These are phyloP conservation scores for Atrichornis clamosus DNA, from an alignment of 2,113 vertebrate genomes.

Conservation along the genomic window DNA sequence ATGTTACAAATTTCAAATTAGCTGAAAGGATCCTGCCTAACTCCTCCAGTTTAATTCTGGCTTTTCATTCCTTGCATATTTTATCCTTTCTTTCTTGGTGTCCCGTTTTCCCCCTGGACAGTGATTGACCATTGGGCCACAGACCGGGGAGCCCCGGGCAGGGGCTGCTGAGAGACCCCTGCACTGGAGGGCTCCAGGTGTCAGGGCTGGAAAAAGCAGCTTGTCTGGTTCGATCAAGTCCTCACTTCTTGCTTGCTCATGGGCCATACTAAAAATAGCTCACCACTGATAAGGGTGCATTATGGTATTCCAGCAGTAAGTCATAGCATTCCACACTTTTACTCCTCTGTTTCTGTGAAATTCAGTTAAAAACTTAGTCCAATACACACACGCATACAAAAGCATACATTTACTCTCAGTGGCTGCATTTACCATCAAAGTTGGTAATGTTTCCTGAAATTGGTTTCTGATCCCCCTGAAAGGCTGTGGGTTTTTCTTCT, in stretches of 20 bases:
- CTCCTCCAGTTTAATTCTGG: neutral
- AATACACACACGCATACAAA: neutral
- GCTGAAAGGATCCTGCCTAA: neutral
- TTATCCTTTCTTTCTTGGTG: neutral
- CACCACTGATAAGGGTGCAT: neutral
- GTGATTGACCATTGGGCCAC: neutral
- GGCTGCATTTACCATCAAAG: conserved; percentile 60
- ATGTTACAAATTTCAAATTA: neutral
- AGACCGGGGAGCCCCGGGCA: neutral
- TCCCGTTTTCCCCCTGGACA: neutral
- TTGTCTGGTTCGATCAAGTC: neutral
- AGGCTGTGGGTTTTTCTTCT: conserved; percentile 25
- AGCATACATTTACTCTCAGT: neutral
- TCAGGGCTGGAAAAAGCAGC: neutral
- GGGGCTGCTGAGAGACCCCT: neutral
- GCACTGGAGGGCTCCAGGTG: neutral
- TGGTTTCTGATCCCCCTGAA: conserved; percentile 68
- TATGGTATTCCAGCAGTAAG: neutral
- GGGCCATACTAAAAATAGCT: neutral
- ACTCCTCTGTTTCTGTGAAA: neutral
- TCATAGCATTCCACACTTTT: neutral
- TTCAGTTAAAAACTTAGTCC: neutral
- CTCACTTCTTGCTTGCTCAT: neutral
- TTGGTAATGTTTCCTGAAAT: conserved; percentile 67
- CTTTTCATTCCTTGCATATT: neutral